Conservation (phyloP, 1,140 invertebrate species). For the Portunus trituberculatus region DNA sequence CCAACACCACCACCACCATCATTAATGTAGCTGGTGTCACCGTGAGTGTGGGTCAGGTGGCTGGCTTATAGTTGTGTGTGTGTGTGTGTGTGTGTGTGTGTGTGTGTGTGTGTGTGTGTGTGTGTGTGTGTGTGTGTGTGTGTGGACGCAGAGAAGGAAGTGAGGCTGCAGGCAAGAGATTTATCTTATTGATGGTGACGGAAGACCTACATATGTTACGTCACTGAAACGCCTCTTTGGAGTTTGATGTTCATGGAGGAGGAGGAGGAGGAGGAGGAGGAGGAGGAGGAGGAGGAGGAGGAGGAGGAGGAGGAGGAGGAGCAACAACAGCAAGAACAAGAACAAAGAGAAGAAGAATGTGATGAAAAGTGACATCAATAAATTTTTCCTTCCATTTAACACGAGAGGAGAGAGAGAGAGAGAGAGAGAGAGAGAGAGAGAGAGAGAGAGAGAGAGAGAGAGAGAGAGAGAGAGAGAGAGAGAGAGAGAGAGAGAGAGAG, state of each 20-base stretch:
- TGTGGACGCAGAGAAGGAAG: background rate
- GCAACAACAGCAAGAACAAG: background rate
- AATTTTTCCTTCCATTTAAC: too few relatives aligned
- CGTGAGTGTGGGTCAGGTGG: background rate
- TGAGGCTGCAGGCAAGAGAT: background rate
- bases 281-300: background rate
- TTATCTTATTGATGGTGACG: background rate
- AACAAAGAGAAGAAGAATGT: background rate
- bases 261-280: conserved; percentile 3
- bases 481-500: background rate
- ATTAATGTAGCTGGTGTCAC: background rate
- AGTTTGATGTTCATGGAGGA: background rate
- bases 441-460: background rate
- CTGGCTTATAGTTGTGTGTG: background rate
- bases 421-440: background rate
- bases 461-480: background rate
- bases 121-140: conserved; percentile 31
- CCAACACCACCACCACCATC: too few relatives aligned
- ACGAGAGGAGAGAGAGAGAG: background rate
- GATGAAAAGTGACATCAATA: background rate
- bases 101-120: conserved; percentile 31
- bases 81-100: conserved; percentile 24
- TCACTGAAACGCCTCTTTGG: background rate
- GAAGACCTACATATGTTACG: background rate
- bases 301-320: background rate